Conservation (phyloP, 2,888 invertebrate species). For the Hydroisotoma schaefferi region DNA sequence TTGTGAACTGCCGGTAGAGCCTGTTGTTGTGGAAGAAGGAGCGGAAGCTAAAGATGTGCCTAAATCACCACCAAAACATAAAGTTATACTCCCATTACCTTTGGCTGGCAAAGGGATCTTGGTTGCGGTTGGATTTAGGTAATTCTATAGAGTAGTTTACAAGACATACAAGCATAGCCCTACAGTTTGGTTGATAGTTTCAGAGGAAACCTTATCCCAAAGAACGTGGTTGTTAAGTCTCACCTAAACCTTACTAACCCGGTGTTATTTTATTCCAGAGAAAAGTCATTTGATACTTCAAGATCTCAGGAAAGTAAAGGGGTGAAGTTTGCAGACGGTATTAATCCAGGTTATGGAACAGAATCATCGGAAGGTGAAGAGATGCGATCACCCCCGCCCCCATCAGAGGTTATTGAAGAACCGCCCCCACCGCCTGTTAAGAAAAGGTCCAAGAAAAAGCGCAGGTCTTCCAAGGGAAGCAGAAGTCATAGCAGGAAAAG, state of each 20-base stretch:
- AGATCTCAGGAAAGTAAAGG: conserved; percentile 51
- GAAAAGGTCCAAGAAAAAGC: conserved; percentile 47
- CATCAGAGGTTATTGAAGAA: conserved; percentile 2
- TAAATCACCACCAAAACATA: neutral
- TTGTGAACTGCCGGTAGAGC: conserved; percentile 1
- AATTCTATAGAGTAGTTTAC: too few species aligned
- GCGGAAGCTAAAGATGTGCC: neutral
- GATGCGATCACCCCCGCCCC: conserved; percentile 61
- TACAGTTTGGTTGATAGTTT: too few species aligned
- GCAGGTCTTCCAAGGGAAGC: conserved; percentile 11
- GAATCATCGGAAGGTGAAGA: conserved; percentile 56
- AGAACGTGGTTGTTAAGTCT: too few species aligned
- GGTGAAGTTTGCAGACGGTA: conserved; percentile 63
- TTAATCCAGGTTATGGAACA: conserved; percentile 57
- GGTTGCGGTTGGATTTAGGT: conserved; percentile 58
- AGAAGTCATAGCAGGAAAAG: conserved; percentile 14
- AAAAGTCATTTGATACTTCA: too few species aligned
- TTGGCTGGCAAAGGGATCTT: conserved; percentile 58
- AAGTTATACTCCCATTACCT: conserved; percentile 51
- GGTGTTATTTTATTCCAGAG: too few species aligned
- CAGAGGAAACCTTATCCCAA: too few species aligned
- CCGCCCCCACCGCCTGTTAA: neutral
- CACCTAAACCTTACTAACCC: too few species aligned
- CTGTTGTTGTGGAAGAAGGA: neutral
- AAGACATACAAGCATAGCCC: too few species aligned